Base-by-base conservation (phyloP, 2,113 vertebrate species). In the Pollachius pollachius region DNA sequence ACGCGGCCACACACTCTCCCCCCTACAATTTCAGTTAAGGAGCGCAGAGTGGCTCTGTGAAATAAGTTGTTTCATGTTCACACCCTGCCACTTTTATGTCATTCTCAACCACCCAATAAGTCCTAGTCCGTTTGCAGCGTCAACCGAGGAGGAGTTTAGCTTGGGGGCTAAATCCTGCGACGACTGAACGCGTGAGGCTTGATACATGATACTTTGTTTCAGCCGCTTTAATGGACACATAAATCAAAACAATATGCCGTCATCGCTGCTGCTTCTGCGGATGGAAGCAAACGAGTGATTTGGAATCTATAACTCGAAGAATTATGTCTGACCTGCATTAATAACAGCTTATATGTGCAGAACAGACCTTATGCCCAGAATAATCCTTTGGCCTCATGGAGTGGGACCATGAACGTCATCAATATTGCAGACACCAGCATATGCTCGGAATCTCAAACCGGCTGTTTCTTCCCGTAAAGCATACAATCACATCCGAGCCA, bases 351-450 rank as follows among this genome's bases (percentile, higher is more conserved):
- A 80, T 88, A 85, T 79, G 81, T 83, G 84, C 81, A 68, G 70
- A 69, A 65, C 37, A 77, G 69, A 87, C 82, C 80, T 81, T 71
- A 71, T 73, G 84, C 64, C 65, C 65, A 67, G 81, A 82, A 73
- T 82, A 71, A 75, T 76, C 76, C 68, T 65, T 59, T 59, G 72
- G 67, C 68, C 8, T 48, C 41, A 48, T 67, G 71, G 72, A 30
- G 64, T 34, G 74, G 83, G 78, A 70, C 73, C 67, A 77, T 75
- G 78, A 76, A 68, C 71, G 80, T 64, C 66, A 82, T 90, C 74
- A 83, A 88, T 88, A 88, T 84, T 83, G 74, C 62, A 89, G 72
- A 78, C 23, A 68, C 58, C 13, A 68, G 68, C 79, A 80, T 86
- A 85, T 84, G 80, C 78, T 84, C 74, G 69, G 80, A 87, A 82